Evolutionary conservation across 2,888 invertebrate species (phyloP), one percentile per base, ranked within the genome.

Genomic region (Lagria hirta): DNA sequence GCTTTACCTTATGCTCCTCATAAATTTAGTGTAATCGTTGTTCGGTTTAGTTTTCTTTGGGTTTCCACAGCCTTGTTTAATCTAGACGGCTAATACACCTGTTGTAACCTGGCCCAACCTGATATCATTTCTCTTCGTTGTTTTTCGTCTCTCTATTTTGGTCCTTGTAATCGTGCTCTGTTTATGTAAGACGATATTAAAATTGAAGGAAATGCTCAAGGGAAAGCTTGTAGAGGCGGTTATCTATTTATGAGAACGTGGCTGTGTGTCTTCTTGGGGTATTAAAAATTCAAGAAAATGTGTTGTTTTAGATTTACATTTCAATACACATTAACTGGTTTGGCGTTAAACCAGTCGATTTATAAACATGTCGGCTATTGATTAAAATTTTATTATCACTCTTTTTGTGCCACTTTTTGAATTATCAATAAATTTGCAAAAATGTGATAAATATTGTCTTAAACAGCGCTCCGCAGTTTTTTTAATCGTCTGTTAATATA

Each of bases 21-120:
- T 48, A 48, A 44, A 44, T 48, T 41, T 35, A 26, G 30, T 15
- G 40, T 48, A 48, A 44, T 48, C 48, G 44, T 30, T 41, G 43
- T 37, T 36, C 37, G 28, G 32, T 43, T 37, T 43, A 37, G 45
- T 45, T 45, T 35, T 41, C 36, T 44, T 43, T 30, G 28, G 28
- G 38, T 43, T 43, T 15, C 35, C 30, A 11, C 24, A 23, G 24
- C 5, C 24, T 23, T 37, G 43, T 48, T 43, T 23, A 47, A 47
- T 47, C 47, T 42, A 36, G 26, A 20, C 10, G 34, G 29, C 35
- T 35, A 38, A 48, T 37, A 35, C 44, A 48, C 48, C 48, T 48
- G 48, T 44, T 48, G 48, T 44, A 21, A 35, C 21, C 33, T 12
- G 22, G 16, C 15, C 23, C 17, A 29, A 43, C 22, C 43, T 29